Conservation (phyloP, 2,113 vertebrate genomes). For the Hyla sarda region DNA sequence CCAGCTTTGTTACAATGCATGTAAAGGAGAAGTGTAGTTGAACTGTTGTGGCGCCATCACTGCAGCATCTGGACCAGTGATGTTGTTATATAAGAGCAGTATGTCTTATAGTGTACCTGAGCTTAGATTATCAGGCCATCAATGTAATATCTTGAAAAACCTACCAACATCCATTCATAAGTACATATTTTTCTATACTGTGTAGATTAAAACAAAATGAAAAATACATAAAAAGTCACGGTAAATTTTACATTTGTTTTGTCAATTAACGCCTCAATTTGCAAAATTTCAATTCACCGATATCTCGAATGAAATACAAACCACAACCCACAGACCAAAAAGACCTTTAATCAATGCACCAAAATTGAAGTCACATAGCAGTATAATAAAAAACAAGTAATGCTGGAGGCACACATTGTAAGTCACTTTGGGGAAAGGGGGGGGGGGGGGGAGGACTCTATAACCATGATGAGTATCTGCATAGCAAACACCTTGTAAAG, state of each 20-base stretch:
- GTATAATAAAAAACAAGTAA: background rate
- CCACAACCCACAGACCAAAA: background rate
- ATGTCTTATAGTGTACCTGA: too few species aligned
- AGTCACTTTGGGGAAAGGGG: slow-evolving; percentile 5
- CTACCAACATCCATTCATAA: background rate
- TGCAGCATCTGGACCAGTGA: too few species aligned
- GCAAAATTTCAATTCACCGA: background rate
- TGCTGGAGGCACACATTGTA: background rate
- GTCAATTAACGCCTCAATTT: background rate
- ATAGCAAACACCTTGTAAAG: slow-evolving; percentile 48
- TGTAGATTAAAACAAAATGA: background rate
- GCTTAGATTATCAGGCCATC: too few species aligned
- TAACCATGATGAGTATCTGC: slow-evolving; percentile 33
- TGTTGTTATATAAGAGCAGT: too few species aligned
- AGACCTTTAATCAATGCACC: background rate
- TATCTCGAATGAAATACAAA: background rate
- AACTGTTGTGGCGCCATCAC: too few species aligned
- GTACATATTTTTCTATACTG: background rate
- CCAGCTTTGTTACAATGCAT: too few species aligned
- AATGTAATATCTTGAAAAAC: too few species aligned
- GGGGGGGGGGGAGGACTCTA: background rate
- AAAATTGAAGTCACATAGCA: background rate
- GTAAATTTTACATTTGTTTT: background rate
- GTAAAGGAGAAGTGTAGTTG: too few species aligned
- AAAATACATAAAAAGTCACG: background rate